Evolutionary conservation across 2,797 vertebrate species (phyloP), one percentile per base, ranked within the genome.

Genomic region (Selene dorsalis): DNA sequence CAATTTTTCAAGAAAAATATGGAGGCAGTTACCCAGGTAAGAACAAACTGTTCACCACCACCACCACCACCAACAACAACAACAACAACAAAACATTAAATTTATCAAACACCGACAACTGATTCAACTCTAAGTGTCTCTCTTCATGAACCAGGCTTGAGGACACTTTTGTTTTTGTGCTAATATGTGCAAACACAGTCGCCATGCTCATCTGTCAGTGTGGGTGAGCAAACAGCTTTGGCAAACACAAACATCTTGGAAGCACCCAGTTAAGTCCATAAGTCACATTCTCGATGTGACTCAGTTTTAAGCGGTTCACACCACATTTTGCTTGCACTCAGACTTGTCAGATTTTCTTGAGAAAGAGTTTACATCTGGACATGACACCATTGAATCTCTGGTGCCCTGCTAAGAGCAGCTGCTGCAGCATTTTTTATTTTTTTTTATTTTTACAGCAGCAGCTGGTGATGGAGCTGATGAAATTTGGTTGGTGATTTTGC

Each of bases 161-260:
- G 76, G 73, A 66, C 56, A 65, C 71, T 84, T 81, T 73, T 75
- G 58, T 80, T 85, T 89, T 85, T 22, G 76, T 70, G 73, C 75
- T 84, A 83, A 84, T 83, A 72, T 83, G 87, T 77, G 86, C 83
- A 93, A 92, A 92, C 91, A 89, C 80, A 82, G 74, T 87, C 69
- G 71, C 66, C 38, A n/a, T 43, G 72, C 87, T 93, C 85, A 85
- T 90, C 85, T 90, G 87, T 82, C 73, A 69, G 73, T 26, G 50
- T 56, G 80, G 78, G 78, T 73, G 80, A 86, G 78, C 79, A 85
- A 92, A 90, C 86, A 90, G 79, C 85, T 76, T 87, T 14, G 4
- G 82, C 86, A 93, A 92, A 92, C 87, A 92, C 77, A 82, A 85
- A 82, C 82, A 84, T 87, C 80, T 84, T 75, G 45, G 81, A 76